A percentile compares a stretch with the other conserved stretches of the same genome.
These are phyloP conservation scores for Palythoa heliodiscus DNA, from an alignment of 92 coral and sea anemone genomes.

Conservation along the genomic window DNA sequence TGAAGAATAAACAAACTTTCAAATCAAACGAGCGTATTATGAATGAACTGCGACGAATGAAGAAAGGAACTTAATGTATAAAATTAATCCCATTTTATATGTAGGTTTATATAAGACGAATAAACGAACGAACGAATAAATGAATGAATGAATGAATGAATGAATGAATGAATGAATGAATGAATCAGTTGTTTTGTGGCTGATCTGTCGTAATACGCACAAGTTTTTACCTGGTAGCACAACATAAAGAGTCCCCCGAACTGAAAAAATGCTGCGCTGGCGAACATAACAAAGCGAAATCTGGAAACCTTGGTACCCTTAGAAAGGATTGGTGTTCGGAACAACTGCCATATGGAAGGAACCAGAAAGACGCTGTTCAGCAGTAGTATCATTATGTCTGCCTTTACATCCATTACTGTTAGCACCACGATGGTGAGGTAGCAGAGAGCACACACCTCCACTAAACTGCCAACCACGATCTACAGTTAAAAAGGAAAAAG, in stretches of 20 bases:
- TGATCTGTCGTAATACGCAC: not conserved
- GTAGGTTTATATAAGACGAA: no score
- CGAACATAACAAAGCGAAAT: constrained; percentile 27
- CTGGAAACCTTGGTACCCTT: not conserved
- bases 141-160: not conserved
- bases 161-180: not conserved
- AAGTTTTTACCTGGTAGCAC: constrained; percentile 40
- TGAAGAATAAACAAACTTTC: no score
- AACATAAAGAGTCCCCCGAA: constrained; percentile 63
- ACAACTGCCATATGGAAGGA: constrained; percentile 77
- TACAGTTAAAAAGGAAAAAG: constrained; percentile 35
- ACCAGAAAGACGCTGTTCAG: constrained; percentile 80
- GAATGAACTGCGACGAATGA: not conserved
- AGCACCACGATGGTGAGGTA: constrained; percentile 72
- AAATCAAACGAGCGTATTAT: no score
- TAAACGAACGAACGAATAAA: not conserved
- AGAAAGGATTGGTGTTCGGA: constrained; percentile 6
- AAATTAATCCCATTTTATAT: not conserved
- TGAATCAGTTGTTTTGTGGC: no score
- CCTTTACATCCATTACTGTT: constrained; percentile 38
- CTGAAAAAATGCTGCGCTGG: constrained; percentile 60
- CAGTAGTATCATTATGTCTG: constrained; percentile 67
- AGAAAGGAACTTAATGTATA: not conserved
- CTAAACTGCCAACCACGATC: constrained; percentile 64
- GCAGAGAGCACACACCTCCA: constrained; percentile 83